Base-by-base conservation (phyloP, 2,888 invertebrate species). In the Polydrusus cervinus region DNA sequence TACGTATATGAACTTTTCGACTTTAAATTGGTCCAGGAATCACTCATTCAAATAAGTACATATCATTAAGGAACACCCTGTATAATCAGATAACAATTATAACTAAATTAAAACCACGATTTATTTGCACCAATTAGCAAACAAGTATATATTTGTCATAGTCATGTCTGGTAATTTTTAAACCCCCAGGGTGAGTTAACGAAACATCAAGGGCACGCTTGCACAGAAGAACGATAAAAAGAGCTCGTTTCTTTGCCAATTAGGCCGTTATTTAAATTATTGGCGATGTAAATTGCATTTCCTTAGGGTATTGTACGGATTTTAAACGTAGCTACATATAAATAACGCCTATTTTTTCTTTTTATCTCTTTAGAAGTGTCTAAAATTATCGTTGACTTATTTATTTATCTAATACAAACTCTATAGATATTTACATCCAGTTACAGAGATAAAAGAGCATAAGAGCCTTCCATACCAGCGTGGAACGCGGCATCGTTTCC, bases 141-240 rank as follows among this genome's bases (percentile, higher is more conserved):
- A 55, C 51, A 71, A 64, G 71, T 53, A 71, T 18, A 16, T 49
- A 18, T 14, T 45, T 40, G 25, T 16, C 34, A 34, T 55, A 16
- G 25, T 16, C 34, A 34, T 55, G 30, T 49, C 43, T 49, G 47
- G 49, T 49, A 34, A 10, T 49, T 65, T 45, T 53, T 25, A 43
- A 61, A 34, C 14, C 34, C 11, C 49, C 47, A 38, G 38, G 53
- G 61, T 49, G 49, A 47, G 13, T 61, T 49, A 61, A 49, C 43
- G 43, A 18, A 60, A 49, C 49, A 49, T 70, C 69, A 70, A 66
- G 69, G 61, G 49, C 69, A 51, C 14, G 61, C 49, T 51, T 69
- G 49, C 51, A 51, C 7, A 69, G 49, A 51, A 61, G 53, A 38
- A 43, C 14, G 38, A 64, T 40, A 51, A 64, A 71, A 71, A 61